A percentile compares a stretch with the other conserved stretches of the same genome.
phyloP scores from a whole-genome alignment of 2,888 invertebrate species.

The Heliconius aoede region DNA sequence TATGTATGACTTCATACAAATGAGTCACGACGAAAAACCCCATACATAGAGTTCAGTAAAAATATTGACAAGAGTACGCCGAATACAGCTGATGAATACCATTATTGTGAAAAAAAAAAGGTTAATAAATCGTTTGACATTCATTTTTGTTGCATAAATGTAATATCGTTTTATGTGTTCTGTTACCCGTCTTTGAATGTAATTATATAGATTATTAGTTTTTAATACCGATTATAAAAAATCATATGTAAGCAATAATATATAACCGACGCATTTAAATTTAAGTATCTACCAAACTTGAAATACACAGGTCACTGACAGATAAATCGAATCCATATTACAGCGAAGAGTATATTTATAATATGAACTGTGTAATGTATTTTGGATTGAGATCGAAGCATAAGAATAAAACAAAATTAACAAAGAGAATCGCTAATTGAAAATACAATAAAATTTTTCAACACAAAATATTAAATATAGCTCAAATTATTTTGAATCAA shows the following conservation, averaged over 20 bases:
- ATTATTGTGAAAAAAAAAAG: background rate
- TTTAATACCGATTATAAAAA: too few species aligned
- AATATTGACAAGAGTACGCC: slow-evolving; percentile 33
- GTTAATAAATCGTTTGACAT: background rate
- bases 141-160: background rate
- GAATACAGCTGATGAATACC: slow-evolving; percentile 12
- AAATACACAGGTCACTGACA: background rate
- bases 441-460: background rate
- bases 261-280: background rate
- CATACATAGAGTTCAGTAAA: slow-evolving; percentile 35
- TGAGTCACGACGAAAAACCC: slow-evolving; percentile 41
- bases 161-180: background rate
- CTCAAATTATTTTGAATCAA: too few species aligned
- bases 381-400: background rate
- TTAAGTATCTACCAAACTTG: background rate
- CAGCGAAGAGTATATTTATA: background rate
- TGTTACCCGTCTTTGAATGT: background rate
- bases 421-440: background rate
- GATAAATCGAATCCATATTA: background rate
- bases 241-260: too few species aligned
- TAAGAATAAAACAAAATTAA: background rate
- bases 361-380: background rate
- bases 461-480: background rate
- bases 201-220: too few species aligned
- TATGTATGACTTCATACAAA: slow-evolving; percentile 40